These are phyloP conservation scores for Pseudachorutes palmiensis DNA, from an alignment of 1,140 invertebrate species.

Conservation along the genomic window DNA sequence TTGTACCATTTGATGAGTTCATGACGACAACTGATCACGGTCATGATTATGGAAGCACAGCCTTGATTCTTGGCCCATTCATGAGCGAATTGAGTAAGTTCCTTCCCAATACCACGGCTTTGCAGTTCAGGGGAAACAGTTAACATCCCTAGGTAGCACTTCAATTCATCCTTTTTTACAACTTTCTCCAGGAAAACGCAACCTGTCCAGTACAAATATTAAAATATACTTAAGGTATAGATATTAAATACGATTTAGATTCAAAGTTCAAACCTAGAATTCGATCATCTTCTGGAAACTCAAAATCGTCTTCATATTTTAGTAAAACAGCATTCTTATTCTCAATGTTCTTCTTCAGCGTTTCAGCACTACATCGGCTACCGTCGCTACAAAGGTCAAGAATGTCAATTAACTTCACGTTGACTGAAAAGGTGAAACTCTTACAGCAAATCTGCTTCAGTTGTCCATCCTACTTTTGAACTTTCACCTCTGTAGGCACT, in stretches of 20 bases:
- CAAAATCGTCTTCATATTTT: conserved; percentile 1
- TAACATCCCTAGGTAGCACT: conserved; percentile 16
- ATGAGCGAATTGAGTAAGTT: not conserved
- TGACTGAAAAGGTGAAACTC: too few relatives aligned
- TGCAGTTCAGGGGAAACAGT: conserved; percentile 13
- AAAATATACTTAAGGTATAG: too few relatives aligned
- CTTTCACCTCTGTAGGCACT: conserved; percentile 15
- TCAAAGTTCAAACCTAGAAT: too few relatives aligned
- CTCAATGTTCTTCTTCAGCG: not conserved
- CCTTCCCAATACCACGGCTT: conserved; percentile 8
- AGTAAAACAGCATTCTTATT: conserved; percentile 8
- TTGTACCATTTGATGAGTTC: conserved; percentile 21
- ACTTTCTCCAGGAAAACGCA: conserved; percentile 1
- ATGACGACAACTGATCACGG: not conserved
- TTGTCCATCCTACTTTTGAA: conserved; percentile 19
- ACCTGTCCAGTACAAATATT: too few relatives aligned
- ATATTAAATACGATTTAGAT: too few relatives aligned
- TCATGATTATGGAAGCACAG: not conserved
- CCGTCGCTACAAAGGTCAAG: too few relatives aligned
- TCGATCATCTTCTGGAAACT: conserved; percentile 9
- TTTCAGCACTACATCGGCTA: not conserved
- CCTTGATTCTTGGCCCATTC: conserved; percentile 8
- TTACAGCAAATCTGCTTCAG: conserved; percentile 19
- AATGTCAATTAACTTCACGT: too few relatives aligned
- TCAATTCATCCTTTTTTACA: conserved; percentile 4